Conservation (phyloP, 2,113 vertebrate species). For the Oreochromis tanganicae region DNA sequence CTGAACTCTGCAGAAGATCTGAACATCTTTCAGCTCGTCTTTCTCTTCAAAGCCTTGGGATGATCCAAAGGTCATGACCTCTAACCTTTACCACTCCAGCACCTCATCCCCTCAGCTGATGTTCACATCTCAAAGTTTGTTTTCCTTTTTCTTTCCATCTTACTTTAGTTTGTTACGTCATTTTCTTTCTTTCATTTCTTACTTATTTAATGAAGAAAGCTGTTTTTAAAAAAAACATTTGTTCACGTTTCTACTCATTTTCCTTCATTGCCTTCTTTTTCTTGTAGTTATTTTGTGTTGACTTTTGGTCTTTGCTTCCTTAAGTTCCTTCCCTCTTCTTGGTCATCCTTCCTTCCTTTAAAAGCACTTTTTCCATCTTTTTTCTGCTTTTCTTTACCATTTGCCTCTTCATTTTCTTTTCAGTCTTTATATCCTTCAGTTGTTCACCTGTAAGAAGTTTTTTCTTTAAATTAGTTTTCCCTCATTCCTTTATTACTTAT, state of each 20-base stretch:
- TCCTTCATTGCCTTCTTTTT: not conserved
- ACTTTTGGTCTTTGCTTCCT: not conserved
- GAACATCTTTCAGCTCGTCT: not conserved
- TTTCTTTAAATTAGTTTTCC: not conserved
- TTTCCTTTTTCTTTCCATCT: not conserved
- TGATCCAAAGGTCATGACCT: conserved; percentile 5
- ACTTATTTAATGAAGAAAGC: not conserved
- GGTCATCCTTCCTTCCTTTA: not conserved
- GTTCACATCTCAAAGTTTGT: not conserved
- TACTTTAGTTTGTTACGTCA: not conserved
- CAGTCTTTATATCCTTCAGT: not conserved
- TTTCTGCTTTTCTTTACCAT: not conserved
- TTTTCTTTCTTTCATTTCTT: not conserved
- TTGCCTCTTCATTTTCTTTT: not conserved
- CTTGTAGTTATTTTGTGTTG: not conserved
- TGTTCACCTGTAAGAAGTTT: not conserved
- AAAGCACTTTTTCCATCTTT: not conserved
- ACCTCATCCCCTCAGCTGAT: not conserved
- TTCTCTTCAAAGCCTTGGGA: conserved; percentile 17
- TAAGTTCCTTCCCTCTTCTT: not conserved
- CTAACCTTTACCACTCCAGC: not conserved
- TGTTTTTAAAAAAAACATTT: not conserved
- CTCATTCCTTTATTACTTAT: not conserved
- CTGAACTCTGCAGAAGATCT: not conserved
- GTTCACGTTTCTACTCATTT: not conserved